Conservation (phyloP, 2,888 invertebrate genomes). For the Macaria notata region DNA sequence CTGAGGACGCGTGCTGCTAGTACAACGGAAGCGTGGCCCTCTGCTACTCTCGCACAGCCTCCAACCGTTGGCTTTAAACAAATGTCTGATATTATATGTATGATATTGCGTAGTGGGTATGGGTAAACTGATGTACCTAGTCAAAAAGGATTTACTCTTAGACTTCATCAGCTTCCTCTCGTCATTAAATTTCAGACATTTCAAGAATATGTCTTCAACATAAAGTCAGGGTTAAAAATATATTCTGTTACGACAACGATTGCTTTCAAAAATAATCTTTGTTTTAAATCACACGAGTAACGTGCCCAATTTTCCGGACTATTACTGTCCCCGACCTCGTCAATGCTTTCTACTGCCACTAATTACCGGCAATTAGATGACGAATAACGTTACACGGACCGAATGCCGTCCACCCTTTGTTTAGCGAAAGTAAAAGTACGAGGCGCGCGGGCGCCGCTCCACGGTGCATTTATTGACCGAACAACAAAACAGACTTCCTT, state of each 20-base stretch:
- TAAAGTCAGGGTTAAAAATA: too few species aligned
- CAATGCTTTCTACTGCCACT: slow-evolving; percentile 47
- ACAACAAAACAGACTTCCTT: slow-evolving; percentile 36
- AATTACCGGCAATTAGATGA: slow-evolving; percentile 60
- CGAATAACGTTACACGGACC: slow-evolving; percentile 57
- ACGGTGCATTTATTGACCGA: slow-evolving; percentile 38
- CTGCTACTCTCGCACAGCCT: background rate
- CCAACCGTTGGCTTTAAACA: background rate
- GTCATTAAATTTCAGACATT: too few species aligned
- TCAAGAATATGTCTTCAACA: too few species aligned
- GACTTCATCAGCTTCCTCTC: too few species aligned
- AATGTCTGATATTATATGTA: too few species aligned
- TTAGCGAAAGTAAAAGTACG: slow-evolving; percentile 66
- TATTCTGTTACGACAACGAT: too few species aligned
- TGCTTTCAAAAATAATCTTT: too few species aligned
- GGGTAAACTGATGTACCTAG: too few species aligned
- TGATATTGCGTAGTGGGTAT: too few species aligned
- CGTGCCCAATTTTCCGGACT: too few species aligned
- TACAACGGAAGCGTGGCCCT: slow-evolving; percentile 34
- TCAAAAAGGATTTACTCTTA: too few species aligned
- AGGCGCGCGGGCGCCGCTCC: slow-evolving; percentile 43
- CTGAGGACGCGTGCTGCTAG: slow-evolving; percentile 50
- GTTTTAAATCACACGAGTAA: too few species aligned
- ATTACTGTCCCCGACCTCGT: slow-evolving; percentile 7
- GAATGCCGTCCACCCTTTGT: slow-evolving; percentile 53